A percentile compares a stretch with the other conserved stretches of the same genome.
These are phyloP conservation scores for Sphaerodactylus townsendi DNA, from an alignment of 2,113 vertebrate genomes.

Conservation along the genomic window DNA sequence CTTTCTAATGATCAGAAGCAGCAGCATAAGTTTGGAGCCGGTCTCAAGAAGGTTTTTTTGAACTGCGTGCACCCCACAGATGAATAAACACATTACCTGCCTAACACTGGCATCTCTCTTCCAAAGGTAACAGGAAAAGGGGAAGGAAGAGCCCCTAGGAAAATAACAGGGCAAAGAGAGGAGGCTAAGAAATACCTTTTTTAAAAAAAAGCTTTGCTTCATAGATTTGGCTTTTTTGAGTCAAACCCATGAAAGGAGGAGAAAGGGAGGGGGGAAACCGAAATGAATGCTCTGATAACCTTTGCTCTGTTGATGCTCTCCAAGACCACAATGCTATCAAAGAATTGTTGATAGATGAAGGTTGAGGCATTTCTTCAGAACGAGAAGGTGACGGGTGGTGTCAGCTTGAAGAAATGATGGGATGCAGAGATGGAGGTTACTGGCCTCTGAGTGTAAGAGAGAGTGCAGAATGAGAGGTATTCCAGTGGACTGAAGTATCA, in stretches of 20 bases:
- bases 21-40: slow-evolving; percentile 39
- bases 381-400: slow-evolving; percentile 39
- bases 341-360: slow-evolving; percentile 73
- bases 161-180: slow-evolving; percentile 80
- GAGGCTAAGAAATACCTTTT: slow-evolving; percentile 74
- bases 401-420: slow-evolving; percentile 51
- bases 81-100: slow-evolving; percentile 92
- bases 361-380: slow-evolving; percentile 46
- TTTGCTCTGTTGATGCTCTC: slow-evolving; percentile 73
- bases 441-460: slow-evolving; percentile 43
- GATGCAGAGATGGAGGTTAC: slow-evolving; percentile 57
- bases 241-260: neutral
- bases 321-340: slow-evolving; percentile 75
- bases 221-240: slow-evolving; percentile 66
- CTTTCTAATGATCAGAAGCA: slow-evolving; percentile 47
- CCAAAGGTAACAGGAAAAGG: slow-evolving; percentile 94
- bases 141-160: slow-evolving; percentile 83
- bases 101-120: slow-evolving; percentile 78
- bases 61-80: slow-evolving; percentile 81
- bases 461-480: neutral
- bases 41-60: slow-evolving; percentile 64
- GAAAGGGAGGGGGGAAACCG: slow-evolving; percentile 72
- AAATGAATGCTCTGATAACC: slow-evolving; percentile 73
- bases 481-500: slow-evolving; percentile 24
- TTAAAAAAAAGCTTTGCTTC: slow-evolving; percentile 77